Evolutionary conservation across 2,888 invertebrate genomes (phyloP).

Genomic region (Stenoptilia bipunctidactyla): DNA sequence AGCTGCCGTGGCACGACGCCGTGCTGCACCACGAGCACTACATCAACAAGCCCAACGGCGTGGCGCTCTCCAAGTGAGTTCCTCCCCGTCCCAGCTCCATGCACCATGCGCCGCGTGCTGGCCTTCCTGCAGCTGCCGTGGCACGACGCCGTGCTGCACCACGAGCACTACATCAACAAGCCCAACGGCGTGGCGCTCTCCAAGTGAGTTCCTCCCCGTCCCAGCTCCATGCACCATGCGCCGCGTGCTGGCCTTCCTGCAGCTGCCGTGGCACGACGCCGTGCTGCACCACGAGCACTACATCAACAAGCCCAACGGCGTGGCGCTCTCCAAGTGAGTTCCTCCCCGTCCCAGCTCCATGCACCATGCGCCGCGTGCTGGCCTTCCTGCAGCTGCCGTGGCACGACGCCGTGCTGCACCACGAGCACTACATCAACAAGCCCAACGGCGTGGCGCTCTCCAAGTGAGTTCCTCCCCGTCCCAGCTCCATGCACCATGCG

Average conservation of each 20-base stretch:
- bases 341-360: no score
- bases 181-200: constrained; percentile 94
- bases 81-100: no score
- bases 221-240: no score
- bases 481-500: no score
- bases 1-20: constrained; percentile 94
- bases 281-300: constrained; percentile 98
- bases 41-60: constrained; percentile 95
- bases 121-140: constrained; percentile 92
- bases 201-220: constrained; percentile 77
- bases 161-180: constrained; percentile 96
- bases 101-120: constrained; percentile 90
- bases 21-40: constrained; percentile 98
- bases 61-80: constrained; percentile 91
- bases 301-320: constrained; percentile 95
- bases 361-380: constrained; percentile 90
- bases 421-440: constrained; percentile 96
- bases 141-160: constrained; percentile 96
- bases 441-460: constrained; percentile 94
- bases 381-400: constrained; percentile 92
- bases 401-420: constrained; percentile 96
- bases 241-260: constrained; percentile 88
- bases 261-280: constrained; percentile 94
- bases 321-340: constrained; percentile 91
- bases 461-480: constrained; percentile 77